Evolutionary conservation across 1,140 invertebrate species (phyloP), one percentile per base, ranked within the genome.

Genomic region (Cotesia glomerata): DNA sequence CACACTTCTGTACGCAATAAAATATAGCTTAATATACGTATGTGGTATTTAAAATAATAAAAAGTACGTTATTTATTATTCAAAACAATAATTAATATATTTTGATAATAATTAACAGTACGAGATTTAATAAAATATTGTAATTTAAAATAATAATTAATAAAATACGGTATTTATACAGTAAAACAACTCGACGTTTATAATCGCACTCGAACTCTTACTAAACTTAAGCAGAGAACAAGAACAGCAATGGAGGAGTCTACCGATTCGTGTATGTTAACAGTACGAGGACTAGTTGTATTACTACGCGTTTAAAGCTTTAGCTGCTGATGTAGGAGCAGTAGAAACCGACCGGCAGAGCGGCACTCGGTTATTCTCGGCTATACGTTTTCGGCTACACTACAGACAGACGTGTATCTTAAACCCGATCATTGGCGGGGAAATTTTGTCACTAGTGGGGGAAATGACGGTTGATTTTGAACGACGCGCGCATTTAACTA

Each of bases 211-310:
- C 80, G 61, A 54, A 54, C 39, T 45, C 39, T 45, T 45, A 45
- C 39, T 45, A 45, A 45, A 45, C 39, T 45, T 45, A 11, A 45
- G 39, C 39, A 45, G 39, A 45, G 39, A 54, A n/a, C 52, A n/a
- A 58, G 77, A 72, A 81, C 79, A 85, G 83, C 79, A 84, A 85
- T 86, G 84, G 84, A 85, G 81, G 59, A 54, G 14, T 64, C 77
- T 77, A 75, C 45, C 58, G 72, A 8, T 45, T 45, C 39, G 39
- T 58, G 14, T 18, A 18, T 77, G 80, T 79, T 81, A 77, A 81
- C 79, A 76, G 79, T 80, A 73, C 79, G 80, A 82, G 74, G 76
- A 74, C 80, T 77, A 77, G 69, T 76, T 59, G 76, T 83, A 85
- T 84, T 79, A 80, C 81, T 85, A 80, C 81, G 82, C 84, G 80